Base-by-base conservation (phyloP, 2,797 vertebrate genomes). In the Hoplostethus atlanticus region DNA sequence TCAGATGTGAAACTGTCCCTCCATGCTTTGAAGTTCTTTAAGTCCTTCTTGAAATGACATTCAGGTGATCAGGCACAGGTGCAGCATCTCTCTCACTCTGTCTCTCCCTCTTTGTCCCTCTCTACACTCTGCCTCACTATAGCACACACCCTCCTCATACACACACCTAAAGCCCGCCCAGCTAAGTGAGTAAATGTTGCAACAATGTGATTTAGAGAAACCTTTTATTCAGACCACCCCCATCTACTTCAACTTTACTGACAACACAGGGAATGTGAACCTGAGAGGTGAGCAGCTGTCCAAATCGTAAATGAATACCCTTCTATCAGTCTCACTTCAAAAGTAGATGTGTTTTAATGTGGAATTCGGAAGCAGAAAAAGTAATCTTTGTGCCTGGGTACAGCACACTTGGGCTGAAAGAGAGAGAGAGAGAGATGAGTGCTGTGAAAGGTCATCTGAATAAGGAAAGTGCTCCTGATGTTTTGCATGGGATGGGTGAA, bases 401-500 rank as follows among this genome's bases (percentile, higher is more conserved):
- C 34, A 44, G 16, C 25, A 28, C 28, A 28, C 28, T 28, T 28
- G 28, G 28, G 28, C 28, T 28, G 28, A 28, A 28, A 11, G 36
- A 40, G 3, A 58, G 38, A 25, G 2, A 54, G 15, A 31, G 48
- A 51, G n/a, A 34, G 40, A 48, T 11, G 10, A 1, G 5, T 57
- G 34, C 64, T 56, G 56, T 64, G 4, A 70, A 30, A 65, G 53
- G 58, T 63, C 46, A 53, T 12, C 36, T 75, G 68, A 50, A 56
- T 5, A 38, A 77, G 74, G 80, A 76, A 78, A 72, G 63, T 63
- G 78, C 6, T 60, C 52, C 68, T 44, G n/a, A 9, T 87, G 81
- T 71, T 95, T 95, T 94, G 90, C 92, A 93, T 93, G 74, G 21
- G 40, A 81, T 70, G 67, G 58, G 34, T 80, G 76, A 87, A 84